phyloP scores from a whole-genome alignment of 2,113 vertebrate species.

The Gopherus evgoodei region DNA sequence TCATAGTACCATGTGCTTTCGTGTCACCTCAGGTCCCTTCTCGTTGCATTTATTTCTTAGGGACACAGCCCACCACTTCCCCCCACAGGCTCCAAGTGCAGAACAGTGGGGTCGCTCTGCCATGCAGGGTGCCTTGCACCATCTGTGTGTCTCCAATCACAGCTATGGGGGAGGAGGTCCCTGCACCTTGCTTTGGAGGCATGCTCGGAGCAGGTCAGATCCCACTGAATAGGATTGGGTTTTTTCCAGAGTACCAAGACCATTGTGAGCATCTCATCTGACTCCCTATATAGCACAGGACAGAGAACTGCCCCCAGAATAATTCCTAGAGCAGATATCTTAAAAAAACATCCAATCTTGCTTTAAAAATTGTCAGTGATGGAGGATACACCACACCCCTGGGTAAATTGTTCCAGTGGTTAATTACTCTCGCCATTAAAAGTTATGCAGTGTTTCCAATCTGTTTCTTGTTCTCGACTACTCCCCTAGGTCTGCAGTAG shows the following conservation, averaged over 20 bases:
- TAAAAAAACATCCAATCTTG: background rate
- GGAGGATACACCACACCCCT: background rate
- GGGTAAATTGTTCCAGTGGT: background rate
- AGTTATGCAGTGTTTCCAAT: background rate
- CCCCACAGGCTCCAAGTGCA: background rate
- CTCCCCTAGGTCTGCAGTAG: background rate
- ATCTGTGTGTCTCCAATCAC: background rate
- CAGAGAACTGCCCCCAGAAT: background rate
- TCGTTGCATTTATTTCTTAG: background rate
- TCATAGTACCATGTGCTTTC: accelerated
- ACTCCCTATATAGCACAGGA: background rate
- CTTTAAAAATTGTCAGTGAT: background rate
- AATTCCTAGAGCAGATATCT: background rate
- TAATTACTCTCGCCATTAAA: background rate
- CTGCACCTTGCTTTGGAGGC: background rate
- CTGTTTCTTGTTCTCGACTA: background rate
- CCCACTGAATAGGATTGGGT: background rate
- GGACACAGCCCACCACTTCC: background rate
- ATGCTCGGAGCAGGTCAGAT: background rate
- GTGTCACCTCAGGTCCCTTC: background rate
- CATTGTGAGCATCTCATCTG: background rate
- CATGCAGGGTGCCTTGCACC: background rate
- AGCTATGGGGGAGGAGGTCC: too few relatives aligned
- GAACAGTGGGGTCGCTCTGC: background rate
- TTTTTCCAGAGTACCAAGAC: background rate